phyloP scores from a whole-genome alignment of 2,797 vertebrate genomes.

The Liasis olivaceus region DNA sequence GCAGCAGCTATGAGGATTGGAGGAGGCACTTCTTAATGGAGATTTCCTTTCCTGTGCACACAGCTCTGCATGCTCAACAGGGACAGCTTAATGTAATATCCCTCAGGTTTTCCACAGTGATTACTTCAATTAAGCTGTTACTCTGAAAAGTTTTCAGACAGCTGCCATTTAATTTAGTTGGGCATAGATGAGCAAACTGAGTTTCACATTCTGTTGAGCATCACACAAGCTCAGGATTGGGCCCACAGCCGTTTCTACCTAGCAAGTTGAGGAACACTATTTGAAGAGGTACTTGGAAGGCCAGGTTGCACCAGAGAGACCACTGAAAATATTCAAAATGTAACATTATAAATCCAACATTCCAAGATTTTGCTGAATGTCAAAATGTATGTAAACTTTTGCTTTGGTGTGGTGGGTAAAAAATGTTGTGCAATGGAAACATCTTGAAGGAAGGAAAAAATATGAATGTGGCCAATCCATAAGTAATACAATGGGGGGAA shows the following conservation, averaged over 20 bases:
- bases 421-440: background rate
- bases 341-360: background rate
- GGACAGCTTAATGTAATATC: background rate
- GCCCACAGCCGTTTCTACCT: background rate
- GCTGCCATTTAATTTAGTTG: background rate
- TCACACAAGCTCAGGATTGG: background rate
- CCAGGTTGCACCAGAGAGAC: background rate
- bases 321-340: background rate
- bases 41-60: no score
- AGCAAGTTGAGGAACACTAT: background rate
- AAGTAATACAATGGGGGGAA: background rate
- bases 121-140: background rate
- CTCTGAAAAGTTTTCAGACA: background rate
- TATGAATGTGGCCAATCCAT: background rate
- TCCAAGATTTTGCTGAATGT: background rate
- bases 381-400: background rate
- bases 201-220: background rate
- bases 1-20: background rate
- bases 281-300: background rate
- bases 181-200: background rate
- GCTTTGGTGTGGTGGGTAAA: background rate
- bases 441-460: background rate
- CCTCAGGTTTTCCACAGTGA: background rate
- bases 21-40: background rate
- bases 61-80: background rate